These are phyloP conservation scores for Euthynnus affinis DNA, from an alignment of 2,797 vertebrate genomes.

Conservation along the genomic window DNA sequence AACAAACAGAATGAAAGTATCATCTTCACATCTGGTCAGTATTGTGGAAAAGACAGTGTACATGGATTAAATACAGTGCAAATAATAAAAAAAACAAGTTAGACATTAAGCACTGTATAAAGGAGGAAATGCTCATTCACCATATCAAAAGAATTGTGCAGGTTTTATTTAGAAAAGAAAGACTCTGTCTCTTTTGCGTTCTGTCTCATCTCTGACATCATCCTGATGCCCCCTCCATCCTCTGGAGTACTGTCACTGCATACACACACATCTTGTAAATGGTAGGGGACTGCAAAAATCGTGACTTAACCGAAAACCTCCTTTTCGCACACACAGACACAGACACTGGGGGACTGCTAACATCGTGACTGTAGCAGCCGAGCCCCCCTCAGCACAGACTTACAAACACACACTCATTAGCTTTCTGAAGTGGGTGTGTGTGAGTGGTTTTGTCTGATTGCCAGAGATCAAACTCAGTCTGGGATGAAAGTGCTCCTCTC, in stretches of 20 bases:
- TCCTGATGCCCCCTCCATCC: constrained; percentile 1
- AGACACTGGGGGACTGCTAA: constrained; percentile 7
- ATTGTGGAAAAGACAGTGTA: neutral
- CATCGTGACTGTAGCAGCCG: constrained; percentile 56
- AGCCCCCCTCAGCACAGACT: constrained; percentile 4
- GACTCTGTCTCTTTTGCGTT: constrained; percentile 14
- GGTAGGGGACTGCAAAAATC: constrained; percentile 43
- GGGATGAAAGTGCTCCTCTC: constrained; percentile 30
- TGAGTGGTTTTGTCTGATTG: constrained; percentile 44
- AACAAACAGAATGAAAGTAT: neutral
- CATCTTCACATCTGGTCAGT: neutral
- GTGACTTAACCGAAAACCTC: constrained; percentile 47
- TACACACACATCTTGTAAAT: constrained; percentile 4
- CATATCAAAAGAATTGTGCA: neutral
- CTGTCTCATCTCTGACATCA: constrained; percentile 33
- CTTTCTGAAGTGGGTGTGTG: constrained; percentile 28
- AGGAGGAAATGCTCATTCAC: constrained; percentile 1
- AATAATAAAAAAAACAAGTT: neutral
- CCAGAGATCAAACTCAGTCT: constrained; percentile 45
- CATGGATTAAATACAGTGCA: neutral
- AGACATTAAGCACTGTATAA: neutral
- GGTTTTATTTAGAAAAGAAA: constrained; percentile 1
- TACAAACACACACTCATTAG: constrained; percentile 21
- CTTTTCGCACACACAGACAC: neutral
- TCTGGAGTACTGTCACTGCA: constrained; percentile 4